phyloP scores from a whole-genome alignment of 2,888 invertebrate genomes.

The Ormia ochracea region DNA sequence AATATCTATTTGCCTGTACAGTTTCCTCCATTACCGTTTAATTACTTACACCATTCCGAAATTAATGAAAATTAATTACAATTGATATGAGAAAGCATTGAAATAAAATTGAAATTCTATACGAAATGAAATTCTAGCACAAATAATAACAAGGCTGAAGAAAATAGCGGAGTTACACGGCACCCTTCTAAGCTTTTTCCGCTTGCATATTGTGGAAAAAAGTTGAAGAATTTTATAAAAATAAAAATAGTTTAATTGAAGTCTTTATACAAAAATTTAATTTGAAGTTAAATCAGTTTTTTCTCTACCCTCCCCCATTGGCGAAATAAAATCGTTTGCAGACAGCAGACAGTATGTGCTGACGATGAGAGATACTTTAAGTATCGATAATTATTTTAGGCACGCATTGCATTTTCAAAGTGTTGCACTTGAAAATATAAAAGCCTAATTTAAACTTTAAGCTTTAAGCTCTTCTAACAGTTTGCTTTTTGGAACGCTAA shows the following conservation, averaged over 20 bases:
- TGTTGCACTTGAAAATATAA: too few species aligned
- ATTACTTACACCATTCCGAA: not conserved
- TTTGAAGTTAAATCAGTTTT: not conserved
- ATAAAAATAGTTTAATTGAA: not conserved
- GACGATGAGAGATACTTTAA: too few species aligned
- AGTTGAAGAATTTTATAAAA: not conserved
- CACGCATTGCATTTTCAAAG: too few species aligned
- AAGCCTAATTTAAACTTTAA: too few species aligned
- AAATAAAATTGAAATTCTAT: not conserved
- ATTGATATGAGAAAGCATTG: not conserved
- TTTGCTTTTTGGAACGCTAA: too few species aligned
- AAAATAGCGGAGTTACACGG: too few species aligned
- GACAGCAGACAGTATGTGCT: too few species aligned
- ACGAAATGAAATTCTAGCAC: not conserved
- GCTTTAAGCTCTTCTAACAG: too few species aligned
- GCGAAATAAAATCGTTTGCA: too few species aligned
- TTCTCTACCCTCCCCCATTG: not conserved
- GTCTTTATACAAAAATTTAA: not conserved
- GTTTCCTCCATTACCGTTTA: not conserved
- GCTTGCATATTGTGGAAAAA: not conserved
- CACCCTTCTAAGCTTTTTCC: not conserved
- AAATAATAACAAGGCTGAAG: not conserved
- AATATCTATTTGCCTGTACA: constrained; percentile 7
- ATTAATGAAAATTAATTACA: constrained; percentile 6
- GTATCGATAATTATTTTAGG: too few species aligned